These are phyloP conservation scores for human DNA, from an alignment of 2,113 vertebrate species.

Conservation along the genomic window DNA sequence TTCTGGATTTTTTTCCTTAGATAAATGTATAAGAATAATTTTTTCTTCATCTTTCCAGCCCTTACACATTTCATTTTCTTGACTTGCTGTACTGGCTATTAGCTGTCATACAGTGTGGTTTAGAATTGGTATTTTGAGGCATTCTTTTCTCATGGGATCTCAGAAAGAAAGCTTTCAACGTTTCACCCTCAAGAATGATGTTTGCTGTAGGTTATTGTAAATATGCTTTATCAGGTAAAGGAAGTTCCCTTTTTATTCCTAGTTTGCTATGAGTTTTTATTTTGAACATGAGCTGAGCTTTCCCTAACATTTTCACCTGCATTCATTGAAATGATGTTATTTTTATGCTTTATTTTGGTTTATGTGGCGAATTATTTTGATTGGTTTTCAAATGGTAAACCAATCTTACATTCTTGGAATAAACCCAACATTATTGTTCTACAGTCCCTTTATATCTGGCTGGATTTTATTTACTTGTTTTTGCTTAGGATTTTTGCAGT, in stretches of 20 bases:
- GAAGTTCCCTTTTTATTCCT: not conserved
- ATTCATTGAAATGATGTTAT: not conserved
- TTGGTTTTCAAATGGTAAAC: not conserved
- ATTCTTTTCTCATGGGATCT: not conserved
- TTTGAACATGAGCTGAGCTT: not conserved
- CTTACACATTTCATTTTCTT: not conserved
- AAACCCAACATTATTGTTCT: not conserved
- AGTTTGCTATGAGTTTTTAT: not conserved
- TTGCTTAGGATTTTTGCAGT: not conserved
- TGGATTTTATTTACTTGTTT: not conserved
- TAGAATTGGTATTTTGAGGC: not conserved
- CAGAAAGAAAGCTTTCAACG: not conserved
- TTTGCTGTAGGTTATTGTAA: not conserved
- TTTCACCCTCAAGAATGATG: not conserved
- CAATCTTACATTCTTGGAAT: not conserved
- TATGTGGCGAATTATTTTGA: not conserved
- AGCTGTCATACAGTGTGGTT: too few relatives aligned
- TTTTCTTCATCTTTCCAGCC: not conserved
- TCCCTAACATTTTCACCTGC: not conserved
- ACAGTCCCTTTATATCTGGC: not conserved
- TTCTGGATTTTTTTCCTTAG: not conserved
- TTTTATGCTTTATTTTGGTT: not conserved
- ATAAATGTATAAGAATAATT: not conserved
- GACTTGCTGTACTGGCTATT: not conserved
- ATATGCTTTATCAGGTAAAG: not conserved